Conservation (phyloP, 2,888 invertebrate genomes). For the Napeogenes inachia region DNA sequence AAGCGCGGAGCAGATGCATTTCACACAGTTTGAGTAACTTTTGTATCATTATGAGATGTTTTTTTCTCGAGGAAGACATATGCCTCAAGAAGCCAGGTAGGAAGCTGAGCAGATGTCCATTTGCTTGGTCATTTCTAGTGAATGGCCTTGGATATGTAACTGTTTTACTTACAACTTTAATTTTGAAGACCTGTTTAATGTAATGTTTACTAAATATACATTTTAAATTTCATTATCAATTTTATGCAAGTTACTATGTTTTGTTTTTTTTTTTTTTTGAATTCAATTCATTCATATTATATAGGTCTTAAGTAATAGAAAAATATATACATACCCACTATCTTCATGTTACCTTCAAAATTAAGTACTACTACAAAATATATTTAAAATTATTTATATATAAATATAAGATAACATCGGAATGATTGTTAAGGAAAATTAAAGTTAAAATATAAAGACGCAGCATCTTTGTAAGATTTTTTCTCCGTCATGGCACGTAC, state of each 20-base stretch:
- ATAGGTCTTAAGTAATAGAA: too few species aligned
- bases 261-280: too few species aligned
- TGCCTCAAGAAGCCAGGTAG: conserved; percentile 65
- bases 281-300: too few species aligned
- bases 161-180: conserved; percentile 1
- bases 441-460: not conserved
- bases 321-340: too few species aligned
- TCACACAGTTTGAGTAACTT: conserved; percentile 64
- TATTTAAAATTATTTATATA: not conserved
- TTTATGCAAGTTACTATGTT: too few species aligned
- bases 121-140: conserved; percentile 26
- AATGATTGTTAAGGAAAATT: not conserved
- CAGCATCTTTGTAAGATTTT: conserved; percentile 28
- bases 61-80: conserved; percentile 67
- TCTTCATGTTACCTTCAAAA: too few species aligned
- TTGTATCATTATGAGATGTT: conserved; percentile 65
- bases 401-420: not conserved
- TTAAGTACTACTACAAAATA: too few species aligned
- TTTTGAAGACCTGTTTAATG: not conserved
- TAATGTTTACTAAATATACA: not conserved
- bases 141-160: conserved; percentile 20
- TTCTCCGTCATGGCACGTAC: conserved; percentile 60
- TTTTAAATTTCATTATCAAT: too few species aligned
- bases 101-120: conserved; percentile 49
- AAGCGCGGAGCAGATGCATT: conserved; percentile 64